phyloP scores from a whole-genome alignment of 2,888 invertebrate genomes.

The Zaprionus bogoriensis region DNA sequence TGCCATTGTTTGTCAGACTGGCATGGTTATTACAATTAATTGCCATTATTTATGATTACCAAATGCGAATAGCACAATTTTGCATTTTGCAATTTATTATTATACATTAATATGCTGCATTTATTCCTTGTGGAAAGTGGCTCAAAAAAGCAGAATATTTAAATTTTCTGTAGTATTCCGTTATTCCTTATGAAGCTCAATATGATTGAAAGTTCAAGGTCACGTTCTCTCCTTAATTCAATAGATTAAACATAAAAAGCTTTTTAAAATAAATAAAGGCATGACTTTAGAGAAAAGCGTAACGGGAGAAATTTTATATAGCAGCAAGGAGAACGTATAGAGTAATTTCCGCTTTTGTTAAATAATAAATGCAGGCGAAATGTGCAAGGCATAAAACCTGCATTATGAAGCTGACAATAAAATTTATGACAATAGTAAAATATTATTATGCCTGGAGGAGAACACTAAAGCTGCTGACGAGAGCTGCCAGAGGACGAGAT shows the following conservation, averaged over 20 bases:
- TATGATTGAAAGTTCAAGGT: no score
- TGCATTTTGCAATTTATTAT: neutral
- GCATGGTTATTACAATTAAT: conserved; percentile 38
- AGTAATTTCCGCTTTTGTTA: conserved; percentile 51
- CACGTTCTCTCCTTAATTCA: no score
- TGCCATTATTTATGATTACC: conserved; percentile 20
- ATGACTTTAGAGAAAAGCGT: no score
- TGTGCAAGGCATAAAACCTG: conserved; percentile 24
- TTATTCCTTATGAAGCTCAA: no score
- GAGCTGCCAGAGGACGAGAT: neutral
- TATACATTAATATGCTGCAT: neutral
- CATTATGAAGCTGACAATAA: conserved; percentile 19
- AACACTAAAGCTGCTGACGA: neutral
- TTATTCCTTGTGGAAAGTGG: no score
- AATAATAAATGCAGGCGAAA: conserved; percentile 57
- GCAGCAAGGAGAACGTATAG: conserved; percentile 4
- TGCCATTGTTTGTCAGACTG: conserved; percentile 33
- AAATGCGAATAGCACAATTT: conserved; percentile 1
- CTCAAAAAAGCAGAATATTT: no score
- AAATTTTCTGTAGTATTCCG: no score
- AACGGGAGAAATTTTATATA: no score
- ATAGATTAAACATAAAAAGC: no score
- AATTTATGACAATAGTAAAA: conserved; percentile 49
- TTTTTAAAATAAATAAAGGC: no score
- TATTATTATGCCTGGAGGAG: conserved; percentile 3